Evolutionary conservation across 2,113 vertebrate species (phyloP).

Genomic region (Upupa epops): DNA sequence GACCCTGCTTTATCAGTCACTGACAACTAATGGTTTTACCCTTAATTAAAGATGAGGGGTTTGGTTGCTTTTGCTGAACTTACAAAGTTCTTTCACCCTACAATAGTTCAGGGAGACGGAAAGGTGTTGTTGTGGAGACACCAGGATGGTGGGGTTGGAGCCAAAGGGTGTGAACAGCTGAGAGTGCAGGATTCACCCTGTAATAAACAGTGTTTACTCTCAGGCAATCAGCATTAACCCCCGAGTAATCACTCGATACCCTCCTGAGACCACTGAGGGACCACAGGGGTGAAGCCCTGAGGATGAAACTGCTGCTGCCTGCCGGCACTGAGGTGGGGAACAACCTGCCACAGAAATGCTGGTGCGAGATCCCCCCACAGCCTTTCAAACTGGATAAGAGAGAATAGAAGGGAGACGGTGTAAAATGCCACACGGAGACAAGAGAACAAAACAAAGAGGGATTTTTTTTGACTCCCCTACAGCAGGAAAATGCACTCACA

Average conservation of each 20-base stretch:
- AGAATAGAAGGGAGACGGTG: not conserved
- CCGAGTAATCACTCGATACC: not conserved
- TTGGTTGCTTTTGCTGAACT: not conserved
- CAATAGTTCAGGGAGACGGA: not conserved
- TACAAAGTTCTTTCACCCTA: not conserved
- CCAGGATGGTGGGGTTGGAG: fast-evolving
- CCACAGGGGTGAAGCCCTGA: not conserved
- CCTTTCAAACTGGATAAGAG: not conserved
- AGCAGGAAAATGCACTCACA: not conserved
- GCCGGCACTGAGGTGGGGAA: fast-evolving
- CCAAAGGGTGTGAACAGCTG: not conserved
- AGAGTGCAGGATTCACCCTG: fast-evolving
- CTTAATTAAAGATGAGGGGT: not conserved
- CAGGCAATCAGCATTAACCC: not conserved
- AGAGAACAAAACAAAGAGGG: not conserved
- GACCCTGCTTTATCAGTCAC: not conserved
- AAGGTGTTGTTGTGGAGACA: not conserved
- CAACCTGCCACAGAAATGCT: not conserved
- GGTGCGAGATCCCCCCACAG: not conserved
- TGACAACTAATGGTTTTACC: not conserved
- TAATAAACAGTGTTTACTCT: not conserved
- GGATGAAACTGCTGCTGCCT: not conserved
- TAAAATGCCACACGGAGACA: conserved; percentile 34
- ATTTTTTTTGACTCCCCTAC: not conserved
- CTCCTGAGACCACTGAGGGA: not conserved